Percentiles rank a stretch among this genome's conserved stretches.
phyloP scores from a whole-genome alignment of 1,140 invertebrate genomes.

The Lepidurus couesii region DNA sequence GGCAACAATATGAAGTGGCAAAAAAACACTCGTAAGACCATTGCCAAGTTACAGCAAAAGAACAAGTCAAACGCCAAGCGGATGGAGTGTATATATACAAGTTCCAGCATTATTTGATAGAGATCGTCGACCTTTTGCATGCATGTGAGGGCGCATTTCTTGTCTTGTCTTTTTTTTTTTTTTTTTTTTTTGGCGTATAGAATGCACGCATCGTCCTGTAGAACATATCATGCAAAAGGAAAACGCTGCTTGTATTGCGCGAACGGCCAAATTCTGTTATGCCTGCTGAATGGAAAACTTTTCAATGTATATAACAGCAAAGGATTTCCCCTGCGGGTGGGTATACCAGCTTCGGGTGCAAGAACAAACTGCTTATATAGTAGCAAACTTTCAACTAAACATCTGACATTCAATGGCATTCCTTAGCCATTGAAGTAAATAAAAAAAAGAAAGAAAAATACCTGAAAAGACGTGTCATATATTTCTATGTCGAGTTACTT shows the following conservation, averaged over 20 bases:
- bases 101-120: conserved; percentile 7
- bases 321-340: conserved; percentile 1
- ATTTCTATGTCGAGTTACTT: too few relatives aligned
- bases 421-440: not conserved
- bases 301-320: not conserved
- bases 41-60: not conserved
- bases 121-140: not conserved
- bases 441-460: not conserved
- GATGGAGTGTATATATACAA: not conserved
- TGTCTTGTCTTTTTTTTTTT: not conserved
- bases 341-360: conserved; percentile 14
- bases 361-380: not conserved
- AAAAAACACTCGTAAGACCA: not conserved
- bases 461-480: too few relatives aligned
- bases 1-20: not conserved
- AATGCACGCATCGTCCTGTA: too few relatives aligned
- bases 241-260: not conserved
- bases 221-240: not conserved
- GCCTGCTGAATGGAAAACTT: not conserved
- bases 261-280: not conserved
- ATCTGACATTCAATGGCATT: not conserved
- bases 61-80: not conserved
- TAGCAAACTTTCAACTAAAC: not conserved
- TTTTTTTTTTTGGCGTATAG: not conserved
- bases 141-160: not conserved